These are phyloP conservation scores for Riparia riparia DNA, from an alignment of 2,113 vertebrate genomes.

Conservation along the genomic window DNA sequence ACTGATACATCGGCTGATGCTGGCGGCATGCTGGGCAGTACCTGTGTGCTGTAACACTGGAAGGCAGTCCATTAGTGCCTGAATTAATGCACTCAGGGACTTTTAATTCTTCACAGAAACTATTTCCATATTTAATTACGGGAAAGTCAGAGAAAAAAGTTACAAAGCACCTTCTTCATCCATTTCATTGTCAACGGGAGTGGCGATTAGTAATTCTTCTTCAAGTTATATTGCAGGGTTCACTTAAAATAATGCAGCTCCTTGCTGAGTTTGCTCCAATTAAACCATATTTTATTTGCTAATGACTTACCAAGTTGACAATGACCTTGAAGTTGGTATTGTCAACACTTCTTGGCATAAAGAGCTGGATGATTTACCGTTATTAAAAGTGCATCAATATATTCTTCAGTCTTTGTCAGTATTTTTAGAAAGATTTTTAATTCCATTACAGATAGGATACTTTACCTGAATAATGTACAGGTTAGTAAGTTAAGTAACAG, in stretches of 20 bases:
- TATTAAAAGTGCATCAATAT: conserved; percentile 79
- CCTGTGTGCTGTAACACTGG: conserved; percentile 61
- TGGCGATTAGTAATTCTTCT: conserved; percentile 88
- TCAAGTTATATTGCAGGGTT: conserved; percentile 85
- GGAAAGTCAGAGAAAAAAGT: conserved; percentile 79
- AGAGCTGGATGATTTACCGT: conserved; percentile 79
- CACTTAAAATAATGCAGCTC: conserved; percentile 89
- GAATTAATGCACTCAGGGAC: conserved; percentile 79
- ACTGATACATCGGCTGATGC: conserved; percentile 62
- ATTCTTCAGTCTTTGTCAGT: conserved; percentile 68
- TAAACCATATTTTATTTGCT: conserved; percentile 90
- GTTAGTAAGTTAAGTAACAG: conserved; percentile 72
- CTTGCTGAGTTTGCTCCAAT: conserved; percentile 87
- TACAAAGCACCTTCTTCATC: conserved; percentile 82
- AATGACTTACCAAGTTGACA: conserved; percentile 87
- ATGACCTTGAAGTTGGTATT: conserved; percentile 87
- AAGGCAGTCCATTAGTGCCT: conserved; percentile 81
- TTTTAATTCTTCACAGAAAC: conserved; percentile 82
- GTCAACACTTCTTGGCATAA: conserved; percentile 79
- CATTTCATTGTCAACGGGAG: conserved; percentile 86
- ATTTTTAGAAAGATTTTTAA: conserved; percentile 76
- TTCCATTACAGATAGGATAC: conserved; percentile 70
- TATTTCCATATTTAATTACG: conserved; percentile 90
- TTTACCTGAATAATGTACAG: conserved; percentile 66
- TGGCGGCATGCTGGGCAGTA: conserved; percentile 67